Evolutionary conservation across 2,888 invertebrate genomes (phyloP), one percentile per base, ranked within the genome.

Genomic region (Campoplex capitator): DNA sequence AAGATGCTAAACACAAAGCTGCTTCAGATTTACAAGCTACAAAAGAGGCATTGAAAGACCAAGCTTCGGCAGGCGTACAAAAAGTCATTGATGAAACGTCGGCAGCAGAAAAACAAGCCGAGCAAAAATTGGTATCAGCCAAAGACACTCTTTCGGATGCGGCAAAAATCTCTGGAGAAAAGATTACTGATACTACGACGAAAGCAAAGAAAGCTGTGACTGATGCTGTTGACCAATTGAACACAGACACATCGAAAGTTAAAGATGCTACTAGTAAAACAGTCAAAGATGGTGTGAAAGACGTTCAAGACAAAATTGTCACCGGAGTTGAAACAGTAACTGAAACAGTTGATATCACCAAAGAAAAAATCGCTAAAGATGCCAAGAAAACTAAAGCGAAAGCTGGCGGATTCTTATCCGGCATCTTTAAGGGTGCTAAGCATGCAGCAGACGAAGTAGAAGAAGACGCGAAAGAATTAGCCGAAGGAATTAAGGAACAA

Each of bases 181-280:
- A 83, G 86, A 95, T 95, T 16, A 95, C 94, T 88, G 95, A 95
- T 88, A 95, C 95, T 91, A 95, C 95, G 9, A 95, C 94, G 81
- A 95, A 95, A 32, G 74, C 95, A 9, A 45, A 74, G 0, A 95
- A 95, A 85, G 95, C 95, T 91, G 95, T 95, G 89, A 95, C 95
- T 6, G 81, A 89, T 54, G 67, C 87, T 18, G 75, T 77, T 32
- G 70, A 85, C 11, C 62, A 86, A 75, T 51, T 87, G 9, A 67
- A 68, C 16, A 81, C 87, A 32, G 85, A 84, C 56, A 51, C 83
- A 11, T 75, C 81, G 18, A 74, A 48, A 79, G 38, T 85, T 13
- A 74, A 79, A n/a, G 87, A 85, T 11, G 45, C 77, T 28, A 78
- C 82, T 28, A 68, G 54, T 11, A 84, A 86, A 70, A 67, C 67